Evolutionary conservation across 2,888 invertebrate species (phyloP).

Genomic region (Zelleria hepariella): DNA sequence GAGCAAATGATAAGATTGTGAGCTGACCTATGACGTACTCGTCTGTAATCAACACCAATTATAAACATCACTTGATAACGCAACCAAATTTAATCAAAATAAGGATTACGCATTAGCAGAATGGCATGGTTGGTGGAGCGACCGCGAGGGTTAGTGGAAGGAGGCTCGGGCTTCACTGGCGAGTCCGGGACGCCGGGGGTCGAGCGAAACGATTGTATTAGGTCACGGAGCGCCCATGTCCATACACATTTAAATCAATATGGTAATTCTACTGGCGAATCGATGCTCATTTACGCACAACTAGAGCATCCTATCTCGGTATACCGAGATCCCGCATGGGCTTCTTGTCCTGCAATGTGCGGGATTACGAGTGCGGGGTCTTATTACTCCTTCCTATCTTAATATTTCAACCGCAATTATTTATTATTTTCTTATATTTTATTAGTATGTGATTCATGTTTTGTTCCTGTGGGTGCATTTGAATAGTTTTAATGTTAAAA

Average conservation of each 20-base stretch:
- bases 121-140: neutral
- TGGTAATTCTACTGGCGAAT: constrained; percentile 53
- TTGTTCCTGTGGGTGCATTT: no score
- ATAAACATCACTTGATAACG: constrained; percentile 52
- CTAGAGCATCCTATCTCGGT: no score
- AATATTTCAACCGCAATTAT: no score
- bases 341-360: no score
- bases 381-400: no score
- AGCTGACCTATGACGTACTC: constrained; percentile 56
- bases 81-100: constrained; percentile 48
- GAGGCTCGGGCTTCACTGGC: neutral
- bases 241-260: constrained; percentile 57
- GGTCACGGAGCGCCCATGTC: constrained; percentile 43
- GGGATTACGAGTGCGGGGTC: no score
- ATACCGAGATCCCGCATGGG: no score
- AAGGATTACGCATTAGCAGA: constrained; percentile 42
- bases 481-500: no score
- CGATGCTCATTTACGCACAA: constrained; percentile 47
- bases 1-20: constrained; percentile 60
- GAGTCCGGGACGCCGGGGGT: constrained; percentile 20
- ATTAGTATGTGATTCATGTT: no score
- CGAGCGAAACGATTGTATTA: constrained; percentile 43
- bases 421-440: no score
- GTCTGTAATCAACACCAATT: constrained; percentile 58
- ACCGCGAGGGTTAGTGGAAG: neutral